Conservation (phyloP, 2,113 vertebrate species). For the Setophaga coronata region DNA sequence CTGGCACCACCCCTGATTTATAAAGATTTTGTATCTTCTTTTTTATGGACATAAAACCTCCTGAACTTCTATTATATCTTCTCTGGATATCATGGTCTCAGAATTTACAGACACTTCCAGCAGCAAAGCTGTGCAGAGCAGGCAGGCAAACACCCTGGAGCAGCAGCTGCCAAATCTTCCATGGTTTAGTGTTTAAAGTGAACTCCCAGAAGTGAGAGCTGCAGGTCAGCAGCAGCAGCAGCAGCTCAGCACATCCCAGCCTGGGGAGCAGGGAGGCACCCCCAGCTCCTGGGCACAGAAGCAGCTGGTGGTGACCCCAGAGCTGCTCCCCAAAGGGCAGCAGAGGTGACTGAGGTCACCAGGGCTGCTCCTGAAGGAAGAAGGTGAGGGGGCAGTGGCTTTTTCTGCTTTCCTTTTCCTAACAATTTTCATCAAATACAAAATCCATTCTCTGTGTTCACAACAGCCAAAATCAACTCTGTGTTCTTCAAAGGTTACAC, state of each 20-base stretch:
- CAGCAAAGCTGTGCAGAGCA: neutral
- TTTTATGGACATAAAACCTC: neutral
- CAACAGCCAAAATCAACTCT: neutral
- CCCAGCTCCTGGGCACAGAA: neutral
- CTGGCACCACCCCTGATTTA: neutral
- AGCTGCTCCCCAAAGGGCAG: neutral
- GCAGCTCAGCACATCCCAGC: neutral
- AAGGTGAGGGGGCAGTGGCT: neutral
- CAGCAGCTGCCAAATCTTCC: neutral
- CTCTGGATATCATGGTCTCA: neutral
- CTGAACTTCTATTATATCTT: neutral
- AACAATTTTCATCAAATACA: neutral
- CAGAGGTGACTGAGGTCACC: neutral
- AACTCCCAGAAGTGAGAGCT: neutral
- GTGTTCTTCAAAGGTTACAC: neutral
- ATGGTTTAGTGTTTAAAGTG: neutral
- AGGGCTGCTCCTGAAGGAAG: neutral
- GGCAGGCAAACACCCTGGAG: neutral
- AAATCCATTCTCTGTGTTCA: neutral
- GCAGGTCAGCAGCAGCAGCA: neutral
- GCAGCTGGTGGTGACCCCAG: neutral
- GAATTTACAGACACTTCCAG: neutral
- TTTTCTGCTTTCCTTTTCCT: neutral
- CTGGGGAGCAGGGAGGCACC: neutral
- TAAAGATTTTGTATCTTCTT: neutral